Percentiles rank a stretch among this genome's conserved stretches.
Conservation (phyloP, 35 echinoderm and acorn worm species). For the Apostichopus japonicus region DNA sequence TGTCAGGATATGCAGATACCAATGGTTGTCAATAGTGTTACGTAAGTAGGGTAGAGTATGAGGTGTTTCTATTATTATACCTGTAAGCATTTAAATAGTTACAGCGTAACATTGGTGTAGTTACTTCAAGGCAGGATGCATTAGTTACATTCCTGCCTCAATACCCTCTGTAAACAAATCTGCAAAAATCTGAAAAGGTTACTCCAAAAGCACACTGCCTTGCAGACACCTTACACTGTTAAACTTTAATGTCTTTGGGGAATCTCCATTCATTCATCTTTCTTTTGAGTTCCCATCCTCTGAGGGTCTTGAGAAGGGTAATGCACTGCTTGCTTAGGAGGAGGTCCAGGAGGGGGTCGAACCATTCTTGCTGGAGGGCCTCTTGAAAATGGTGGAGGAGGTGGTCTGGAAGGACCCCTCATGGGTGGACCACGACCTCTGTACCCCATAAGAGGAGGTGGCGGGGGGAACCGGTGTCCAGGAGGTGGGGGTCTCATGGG, state of each 20-base stretch:
- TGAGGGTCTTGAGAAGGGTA: slow-evolving; percentile 99
- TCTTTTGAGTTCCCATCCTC: slow-evolving; percentile 85
- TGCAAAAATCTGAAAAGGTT: not conserved
- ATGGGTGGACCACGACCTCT: slow-evolving; percentile 58
- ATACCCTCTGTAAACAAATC: too few relatives aligned
- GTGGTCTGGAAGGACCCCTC: slow-evolving; percentile 26
- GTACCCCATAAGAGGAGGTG: slow-evolving; percentile 40
- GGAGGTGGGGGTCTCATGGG: slow-evolving; percentile 69
- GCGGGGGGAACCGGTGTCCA: slow-evolving; percentile 54
- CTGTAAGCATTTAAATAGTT: not conserved
- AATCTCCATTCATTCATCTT: slow-evolving; percentile 25
- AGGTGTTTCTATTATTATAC: too few relatives aligned
- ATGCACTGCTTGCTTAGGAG: slow-evolving; percentile 81
- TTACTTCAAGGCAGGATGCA: not conserved
- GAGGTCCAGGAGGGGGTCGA: slow-evolving; percentile 63
- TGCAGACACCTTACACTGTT: not conserved
- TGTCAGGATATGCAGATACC: too few relatives aligned
- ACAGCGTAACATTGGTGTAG: not conserved
- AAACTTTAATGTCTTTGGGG: not conserved
- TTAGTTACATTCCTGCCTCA: too few relatives aligned
- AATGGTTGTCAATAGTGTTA: too few relatives aligned
- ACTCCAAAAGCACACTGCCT: not conserved
- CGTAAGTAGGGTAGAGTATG: too few relatives aligned
- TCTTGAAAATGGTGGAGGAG: slow-evolving; percentile 60
- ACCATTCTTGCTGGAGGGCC: slow-evolving; percentile 61